Conservation (phyloP, 53 echinoderm and acorn worm genomes). For the Zoroaster sp. region DNA sequence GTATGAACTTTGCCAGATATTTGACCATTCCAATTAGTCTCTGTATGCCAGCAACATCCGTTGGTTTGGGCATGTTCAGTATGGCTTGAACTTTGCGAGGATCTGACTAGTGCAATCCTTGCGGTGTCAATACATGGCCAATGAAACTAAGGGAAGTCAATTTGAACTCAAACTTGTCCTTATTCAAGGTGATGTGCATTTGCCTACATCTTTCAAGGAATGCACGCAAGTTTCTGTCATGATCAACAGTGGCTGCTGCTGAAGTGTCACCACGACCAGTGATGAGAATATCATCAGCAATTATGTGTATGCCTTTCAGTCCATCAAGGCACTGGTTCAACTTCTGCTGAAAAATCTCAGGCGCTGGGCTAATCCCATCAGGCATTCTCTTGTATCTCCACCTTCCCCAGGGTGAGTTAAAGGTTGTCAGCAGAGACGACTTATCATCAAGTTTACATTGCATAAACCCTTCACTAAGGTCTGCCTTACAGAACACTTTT, state of each 20-base stretch:
- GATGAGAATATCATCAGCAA: slow-evolving; percentile 47
- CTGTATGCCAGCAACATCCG: slow-evolving; percentile 49
- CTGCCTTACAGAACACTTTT: slow-evolving; percentile 6
- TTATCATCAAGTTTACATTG: slow-evolving; percentile 23
- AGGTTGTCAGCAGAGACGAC: neutral
- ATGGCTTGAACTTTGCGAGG: slow-evolving; percentile 56
- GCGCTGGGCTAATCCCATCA: slow-evolving; percentile 16
- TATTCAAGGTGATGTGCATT: slow-evolving; percentile 17
- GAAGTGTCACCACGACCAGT: neutral
- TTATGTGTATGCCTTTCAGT: slow-evolving; percentile 14
- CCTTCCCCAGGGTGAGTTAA: slow-evolving; percentile 5
- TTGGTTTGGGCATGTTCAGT: slow-evolving; percentile 45
- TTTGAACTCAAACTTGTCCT: slow-evolving; percentile 15
- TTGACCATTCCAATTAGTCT: slow-evolving; percentile 62
- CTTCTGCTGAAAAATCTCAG: slow-evolving; percentile 44
- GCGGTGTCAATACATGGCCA: slow-evolving; percentile 22
- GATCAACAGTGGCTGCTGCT: neutral
- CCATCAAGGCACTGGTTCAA: slow-evolving; percentile 1
- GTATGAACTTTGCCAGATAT: slow-evolving; percentile 66
- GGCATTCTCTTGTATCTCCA: slow-evolving; percentile 13
- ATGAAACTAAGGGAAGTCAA: slow-evolving; percentile 6
- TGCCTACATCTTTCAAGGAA: slow-evolving; percentile 22
- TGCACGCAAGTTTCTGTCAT: slow-evolving; percentile 23
- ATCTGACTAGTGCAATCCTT: slow-evolving; percentile 60
- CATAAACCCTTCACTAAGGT: slow-evolving; percentile 6